Evolutionary conservation across 1,140 invertebrate species (phyloP), one percentile per base, ranked within the genome.

Genomic region (Sitodiplosis mosellana): DNA sequence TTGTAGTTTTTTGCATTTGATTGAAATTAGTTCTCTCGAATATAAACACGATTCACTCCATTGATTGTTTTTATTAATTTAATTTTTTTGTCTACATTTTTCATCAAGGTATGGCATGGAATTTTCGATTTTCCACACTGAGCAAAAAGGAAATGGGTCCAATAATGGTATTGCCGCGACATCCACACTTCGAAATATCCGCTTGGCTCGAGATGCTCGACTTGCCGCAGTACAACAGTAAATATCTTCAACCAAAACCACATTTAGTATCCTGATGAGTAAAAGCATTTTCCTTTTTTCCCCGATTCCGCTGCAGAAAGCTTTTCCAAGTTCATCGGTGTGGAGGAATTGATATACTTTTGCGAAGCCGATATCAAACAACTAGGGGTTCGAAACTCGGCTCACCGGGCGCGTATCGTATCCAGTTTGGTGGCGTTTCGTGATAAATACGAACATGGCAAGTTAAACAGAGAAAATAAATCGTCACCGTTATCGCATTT

Each of bases 351-450:
- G 17, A 59, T 79, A 20, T 65, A 71, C 33, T 63, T 76, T 15
- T 66, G 65, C 7, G 78, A 80, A 54, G 60, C 64, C 2, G 74
- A 78, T 49, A 60, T 80, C 2, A 75, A 71, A 54, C 61, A 71
- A 20, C 54, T 77, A 33, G 78, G 78, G 1, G 64, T 81, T 11
- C 74, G 71, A 42, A 76, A 72, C 55, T 65, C 71, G 1, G 70
- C 69, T 11, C 77, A 80, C 57, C 60, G 77, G 34, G 74, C 76
- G 6, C 67, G 69, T 51, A 72, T 81, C 41, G 67, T 77, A 12
- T 72, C 75, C 36, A 80, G 76, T 58, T 59, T 81, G n/a, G 63
- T 75, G 2, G 67, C 71, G 4, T 64, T 80, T 1, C 65, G 69
- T 40, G 69, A 71, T 6, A 79, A 78, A 45, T 55, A 57, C 1